phyloP scores from a whole-genome alignment of 2,797 vertebrate genomes.

The Adrianichthys oophorus region DNA sequence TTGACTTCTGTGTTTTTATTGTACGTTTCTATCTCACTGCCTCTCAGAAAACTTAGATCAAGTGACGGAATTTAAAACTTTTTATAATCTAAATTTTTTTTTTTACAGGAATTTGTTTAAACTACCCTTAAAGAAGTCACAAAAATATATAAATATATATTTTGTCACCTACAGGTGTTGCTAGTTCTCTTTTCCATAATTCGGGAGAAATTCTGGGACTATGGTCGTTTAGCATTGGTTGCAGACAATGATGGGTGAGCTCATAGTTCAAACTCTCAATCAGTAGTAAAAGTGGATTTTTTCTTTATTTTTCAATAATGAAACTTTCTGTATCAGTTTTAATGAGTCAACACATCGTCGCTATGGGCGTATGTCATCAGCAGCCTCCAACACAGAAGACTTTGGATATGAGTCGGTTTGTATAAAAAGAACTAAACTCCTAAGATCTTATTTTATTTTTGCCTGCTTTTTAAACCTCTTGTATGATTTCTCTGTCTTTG shows the following conservation, averaged over 20 bases:
- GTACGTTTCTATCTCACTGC: slow-evolving; percentile 62
- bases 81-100: background rate
- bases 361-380: slow-evolving; percentile 77
- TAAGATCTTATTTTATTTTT: slow-evolving; percentile 1
- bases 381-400: slow-evolving; percentile 74
- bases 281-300: background rate
- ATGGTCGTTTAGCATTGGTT: slow-evolving; percentile 90
- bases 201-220: slow-evolving; percentile 92
- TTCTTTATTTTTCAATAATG: background rate
- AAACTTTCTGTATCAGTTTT: slow-evolving; percentile 51
- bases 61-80: background rate
- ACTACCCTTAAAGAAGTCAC: background rate
- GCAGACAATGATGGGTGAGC: slow-evolving; percentile 82
- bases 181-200: slow-evolving; percentile 86
- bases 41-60: slow-evolving; percentile 2
- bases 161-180: slow-evolving; percentile 74
- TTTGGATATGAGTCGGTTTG: slow-evolving; percentile 81
- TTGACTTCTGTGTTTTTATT: slow-evolving; percentile 87
- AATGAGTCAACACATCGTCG: slow-evolving; percentile 56
- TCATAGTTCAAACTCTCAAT: background rate
- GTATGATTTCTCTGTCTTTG: slow-evolving; percentile 29
- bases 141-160: background rate
- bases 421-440: slow-evolving; percentile 1
- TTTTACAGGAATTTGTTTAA: slow-evolving; percentile 2
- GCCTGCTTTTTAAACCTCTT: background rate